A percentile compares a stretch with the other conserved stretches of the same genome.
Conservation (phyloP, 2,888 invertebrate species). For the Nomada fabriciana region DNA sequence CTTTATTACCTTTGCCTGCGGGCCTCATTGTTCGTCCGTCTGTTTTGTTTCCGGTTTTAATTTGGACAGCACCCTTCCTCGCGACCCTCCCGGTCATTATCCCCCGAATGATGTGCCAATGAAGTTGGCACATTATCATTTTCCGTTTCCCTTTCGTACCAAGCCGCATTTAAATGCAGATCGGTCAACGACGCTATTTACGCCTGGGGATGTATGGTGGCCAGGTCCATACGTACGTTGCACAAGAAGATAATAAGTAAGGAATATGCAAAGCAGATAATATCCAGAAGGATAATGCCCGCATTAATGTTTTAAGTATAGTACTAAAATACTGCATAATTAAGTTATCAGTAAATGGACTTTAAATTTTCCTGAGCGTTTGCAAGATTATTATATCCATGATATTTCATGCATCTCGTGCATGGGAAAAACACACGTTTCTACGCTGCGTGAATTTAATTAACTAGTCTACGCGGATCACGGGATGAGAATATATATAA, state of each 20-base stretch:
- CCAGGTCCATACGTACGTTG: slow-evolving; percentile 21
- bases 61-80: slow-evolving; percentile 64
- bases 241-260: slow-evolving; percentile 9
- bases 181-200: slow-evolving; percentile 35
- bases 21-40: slow-evolving; percentile 78
- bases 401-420: no score
- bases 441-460: slow-evolving; percentile 11
- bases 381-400: no score
- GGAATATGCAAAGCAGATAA: no score
- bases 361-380: no score
- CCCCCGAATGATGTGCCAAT: slow-evolving; percentile 66
- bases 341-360: no score
- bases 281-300: not conserved
- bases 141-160: slow-evolving; percentile 68
- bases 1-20: slow-evolving; percentile 78
- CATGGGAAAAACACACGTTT: not conserved
- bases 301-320: no score
- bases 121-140: slow-evolving; percentile 70
- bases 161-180: slow-evolving; percentile 55
- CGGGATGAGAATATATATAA: not conserved
- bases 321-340: no score
- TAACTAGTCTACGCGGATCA: not conserved
- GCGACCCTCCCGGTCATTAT: slow-evolving; percentile 58
- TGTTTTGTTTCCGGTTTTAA: slow-evolving; percentile 81
- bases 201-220: slow-evolving; percentile 11